phyloP scores from a whole-genome alignment of 2,797 vertebrate genomes.

The Chiropotes sagulatus region DNA sequence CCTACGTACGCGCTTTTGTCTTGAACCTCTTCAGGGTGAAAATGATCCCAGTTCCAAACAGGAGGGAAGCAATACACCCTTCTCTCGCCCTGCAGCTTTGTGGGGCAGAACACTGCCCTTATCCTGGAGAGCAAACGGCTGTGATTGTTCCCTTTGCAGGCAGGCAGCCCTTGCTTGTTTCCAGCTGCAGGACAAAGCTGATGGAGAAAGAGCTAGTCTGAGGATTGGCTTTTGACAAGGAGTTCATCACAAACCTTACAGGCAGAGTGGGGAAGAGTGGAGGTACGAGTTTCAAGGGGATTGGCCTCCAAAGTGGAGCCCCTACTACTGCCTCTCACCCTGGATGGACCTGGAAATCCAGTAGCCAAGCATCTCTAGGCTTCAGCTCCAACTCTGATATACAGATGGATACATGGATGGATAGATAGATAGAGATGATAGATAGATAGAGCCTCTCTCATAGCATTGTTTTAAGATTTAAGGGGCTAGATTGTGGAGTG shows the following conservation, averaged over 20 bases:
- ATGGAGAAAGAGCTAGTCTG: background rate
- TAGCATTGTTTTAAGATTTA: background rate
- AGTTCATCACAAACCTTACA: background rate
- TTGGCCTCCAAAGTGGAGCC: background rate
- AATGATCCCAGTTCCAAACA: background rate
- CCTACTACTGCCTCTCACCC: background rate
- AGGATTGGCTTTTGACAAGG: background rate
- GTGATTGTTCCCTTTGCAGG: background rate
- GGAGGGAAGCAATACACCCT: background rate
- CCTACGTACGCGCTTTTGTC: background rate
- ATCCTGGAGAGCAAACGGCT: background rate
- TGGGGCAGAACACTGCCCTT: accelerated
- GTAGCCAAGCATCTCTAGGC: background rate
- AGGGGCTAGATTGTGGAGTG: background rate
- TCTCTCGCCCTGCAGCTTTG: background rate
- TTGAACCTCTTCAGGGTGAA: background rate
- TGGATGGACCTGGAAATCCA: background rate
- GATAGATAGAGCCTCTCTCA: background rate
- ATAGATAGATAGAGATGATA: background rate
- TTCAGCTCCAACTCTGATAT: background rate
- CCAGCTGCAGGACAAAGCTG: background rate
- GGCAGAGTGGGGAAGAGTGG: background rate
- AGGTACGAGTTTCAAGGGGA: background rate
- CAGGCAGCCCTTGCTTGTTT: accelerated
- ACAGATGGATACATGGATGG: too few relatives aligned